Percentiles rank a stretch among this genome's conserved stretches.
phyloP scores from a whole-genome alignment of 2,888 invertebrate species.

The Macaria notata region DNA sequence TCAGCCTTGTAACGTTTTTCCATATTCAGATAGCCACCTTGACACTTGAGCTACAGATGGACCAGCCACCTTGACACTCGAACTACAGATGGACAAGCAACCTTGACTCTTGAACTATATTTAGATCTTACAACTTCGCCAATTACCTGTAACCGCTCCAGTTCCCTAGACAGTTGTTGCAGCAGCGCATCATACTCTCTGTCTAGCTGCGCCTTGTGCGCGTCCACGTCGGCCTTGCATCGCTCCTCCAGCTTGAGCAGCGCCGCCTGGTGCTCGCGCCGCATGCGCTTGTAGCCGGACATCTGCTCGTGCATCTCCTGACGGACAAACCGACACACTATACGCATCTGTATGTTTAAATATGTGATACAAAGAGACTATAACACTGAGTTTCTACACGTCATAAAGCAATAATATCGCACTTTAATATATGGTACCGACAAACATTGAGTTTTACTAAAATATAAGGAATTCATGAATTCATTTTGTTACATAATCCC shows the following conservation, averaged over 20 bases:
- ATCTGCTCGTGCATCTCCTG: conserved; percentile 99
- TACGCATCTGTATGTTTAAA: conserved; percentile 7
- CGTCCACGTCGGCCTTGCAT: conserved; percentile 98
- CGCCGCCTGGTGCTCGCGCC: conserved; percentile 98
- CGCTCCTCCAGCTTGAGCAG: conserved; percentile 96
- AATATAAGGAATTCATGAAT: too few species aligned
- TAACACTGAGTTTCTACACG: too few species aligned
- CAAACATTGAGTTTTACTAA: too few species aligned
- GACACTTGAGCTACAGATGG: too few species aligned
- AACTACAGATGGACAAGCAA: too few species aligned
- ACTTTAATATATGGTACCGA: too few species aligned
- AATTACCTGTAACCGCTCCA: conserved; percentile 90
- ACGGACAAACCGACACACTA: conserved; percentile 27
- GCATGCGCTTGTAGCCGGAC: conserved; percentile 98
- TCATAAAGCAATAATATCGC: too few species aligned
- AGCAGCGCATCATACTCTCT: conserved; percentile 97
- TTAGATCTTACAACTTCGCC: too few species aligned
- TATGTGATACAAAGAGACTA: too few species aligned
- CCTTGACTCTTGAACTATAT: too few species aligned
- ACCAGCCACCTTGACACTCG: too few species aligned
- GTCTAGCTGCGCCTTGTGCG: conserved; percentile 96
- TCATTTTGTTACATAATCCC: too few species aligned
- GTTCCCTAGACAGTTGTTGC: conserved; percentile 95
- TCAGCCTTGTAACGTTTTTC: conserved; percentile 98
- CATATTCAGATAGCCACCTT: conserved; percentile 83